phyloP scores from a whole-genome alignment of 1,140 invertebrate species.

The Zaprionus nigranus region DNA sequence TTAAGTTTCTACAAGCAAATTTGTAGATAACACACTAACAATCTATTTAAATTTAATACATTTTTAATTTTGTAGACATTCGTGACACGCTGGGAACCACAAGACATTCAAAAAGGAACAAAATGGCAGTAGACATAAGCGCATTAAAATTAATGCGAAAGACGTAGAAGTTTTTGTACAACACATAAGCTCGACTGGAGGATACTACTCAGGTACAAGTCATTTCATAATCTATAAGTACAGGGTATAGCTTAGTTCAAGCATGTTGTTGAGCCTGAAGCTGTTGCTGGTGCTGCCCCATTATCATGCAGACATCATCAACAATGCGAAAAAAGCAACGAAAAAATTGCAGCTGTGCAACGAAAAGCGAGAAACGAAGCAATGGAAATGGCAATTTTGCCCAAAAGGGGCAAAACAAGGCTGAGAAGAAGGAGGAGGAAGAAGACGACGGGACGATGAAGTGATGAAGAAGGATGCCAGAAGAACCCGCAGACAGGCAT shows the following conservation, averaged over 20 bases:
- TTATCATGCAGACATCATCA: constrained; percentile 74
- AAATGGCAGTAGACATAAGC: constrained; percentile 27
- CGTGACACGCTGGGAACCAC: neutral
- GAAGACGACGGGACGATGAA: neutral
- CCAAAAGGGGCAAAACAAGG: constrained; percentile 48
- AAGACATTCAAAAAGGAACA: neutral
- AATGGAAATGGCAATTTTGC: constrained; percentile 75
- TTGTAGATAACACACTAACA: neutral
- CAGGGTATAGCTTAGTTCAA: neutral
- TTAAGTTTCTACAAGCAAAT: neutral
- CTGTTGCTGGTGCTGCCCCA: constrained; percentile 39
- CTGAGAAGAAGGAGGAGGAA: constrained; percentile 25
- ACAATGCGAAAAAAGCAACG: constrained; percentile 41
- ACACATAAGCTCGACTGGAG: constrained; percentile 7
- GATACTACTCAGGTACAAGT: neutral
- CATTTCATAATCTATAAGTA: neutral
- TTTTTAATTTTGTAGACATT: neutral
- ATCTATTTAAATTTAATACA: neutral
- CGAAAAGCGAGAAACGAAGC: constrained; percentile 49
- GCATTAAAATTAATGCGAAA: constrained; percentile 60
- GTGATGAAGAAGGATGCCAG: neutral
- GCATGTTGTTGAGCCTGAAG: constrained; percentile 19
- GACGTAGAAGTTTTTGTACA: constrained; percentile 8
- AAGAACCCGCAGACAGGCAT: neutral
- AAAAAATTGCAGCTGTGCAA: constrained; percentile 52